Evolutionary conservation across 1,140 invertebrate species (phyloP).

Genomic region (Maconellicoccus hirsutus): DNA sequence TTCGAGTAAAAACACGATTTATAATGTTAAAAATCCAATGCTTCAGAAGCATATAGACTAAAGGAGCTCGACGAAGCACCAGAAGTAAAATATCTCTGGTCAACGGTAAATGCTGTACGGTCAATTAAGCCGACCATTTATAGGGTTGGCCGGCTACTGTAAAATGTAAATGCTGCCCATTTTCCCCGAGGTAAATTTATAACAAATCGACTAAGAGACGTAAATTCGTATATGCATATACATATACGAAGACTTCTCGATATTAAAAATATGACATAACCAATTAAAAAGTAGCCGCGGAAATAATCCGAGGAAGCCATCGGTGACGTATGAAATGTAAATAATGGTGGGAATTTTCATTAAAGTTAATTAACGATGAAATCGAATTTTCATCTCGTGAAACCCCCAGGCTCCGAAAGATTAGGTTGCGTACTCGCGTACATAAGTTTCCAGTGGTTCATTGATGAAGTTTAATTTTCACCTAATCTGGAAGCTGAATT

Average conservation of each 20-base stretch:
- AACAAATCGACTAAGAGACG: not conserved
- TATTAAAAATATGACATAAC: conserved; percentile 10
- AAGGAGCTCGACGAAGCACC: too few relatives aligned
- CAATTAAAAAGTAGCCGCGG: not conserved
- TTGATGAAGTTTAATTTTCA: too few relatives aligned
- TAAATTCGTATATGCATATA: not conserved
- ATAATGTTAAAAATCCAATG: not conserved
- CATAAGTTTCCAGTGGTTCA: not conserved
- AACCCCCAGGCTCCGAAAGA: not conserved
- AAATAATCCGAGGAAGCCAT: not conserved
- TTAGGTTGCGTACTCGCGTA: not conserved
- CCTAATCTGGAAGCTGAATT: not conserved
- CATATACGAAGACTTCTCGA: not conserved
- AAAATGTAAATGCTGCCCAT: not conserved
- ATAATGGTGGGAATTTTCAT: not conserved
- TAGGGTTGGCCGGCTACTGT: not conserved
- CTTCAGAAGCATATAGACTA: not conserved
- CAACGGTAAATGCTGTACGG: not conserved
- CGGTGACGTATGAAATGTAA: conserved; percentile 7
- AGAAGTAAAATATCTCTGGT: not conserved
- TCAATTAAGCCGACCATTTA: not conserved
- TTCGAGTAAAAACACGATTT: not conserved
- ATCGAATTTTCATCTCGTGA: not conserved
- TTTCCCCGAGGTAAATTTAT: not conserved
- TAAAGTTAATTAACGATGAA: conserved; percentile 1